Base-by-base conservation (phyloP, 2,888 invertebrate genomes). In the Pocota personata region DNA sequence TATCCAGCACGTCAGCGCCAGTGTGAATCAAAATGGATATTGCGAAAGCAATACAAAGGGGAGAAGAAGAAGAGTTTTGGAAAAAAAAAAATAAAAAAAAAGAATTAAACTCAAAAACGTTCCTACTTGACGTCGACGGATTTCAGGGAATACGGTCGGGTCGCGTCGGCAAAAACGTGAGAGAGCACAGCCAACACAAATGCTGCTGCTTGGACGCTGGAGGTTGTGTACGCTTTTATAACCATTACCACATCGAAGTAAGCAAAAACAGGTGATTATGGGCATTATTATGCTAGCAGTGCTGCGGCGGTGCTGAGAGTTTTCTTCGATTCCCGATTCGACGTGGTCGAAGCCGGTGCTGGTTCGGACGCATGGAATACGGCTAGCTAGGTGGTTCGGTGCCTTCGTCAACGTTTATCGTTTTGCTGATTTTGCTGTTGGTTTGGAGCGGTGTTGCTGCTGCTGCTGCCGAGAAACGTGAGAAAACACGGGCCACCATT, bases 221-320 rank as follows among this genome's bases (percentile, higher is more conserved):
- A 79, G 78, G 69, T 79, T 64, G 78, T 60, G 72, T 50, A 40
- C 86, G 76, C 82, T 67, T 84, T 86, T 86, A 86, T 86, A 82
- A 67, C 86, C 82, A 86, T 86, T 86, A 72, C 82, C 82, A 76
- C 86, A 82, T 86, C 82, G 71, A 27, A 69, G 64, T 50, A 48
- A 82, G 82, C 86, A 86, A 86, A 86, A 86, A 86, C 86, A 86
- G 86, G 86, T 86, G 86, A 86, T 86, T 86, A 86, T 82, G 82
- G 76, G 40, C 82, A 82, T 86, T 86, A 86, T 86, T 86, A 82
- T 86, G 66, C 86, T 86, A 6, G 35, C 40, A 69, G 76, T 55
- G 73, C 21, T 73, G 48, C 52, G 76, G 35, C 12, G 43, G 21
- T 37, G 43, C 40, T 43, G 40, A 60, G 78, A 52, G 66, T 46